phyloP scores from a whole-genome alignment of 2,888 invertebrate species.

The Rhyacophila evoluta region DNA sequence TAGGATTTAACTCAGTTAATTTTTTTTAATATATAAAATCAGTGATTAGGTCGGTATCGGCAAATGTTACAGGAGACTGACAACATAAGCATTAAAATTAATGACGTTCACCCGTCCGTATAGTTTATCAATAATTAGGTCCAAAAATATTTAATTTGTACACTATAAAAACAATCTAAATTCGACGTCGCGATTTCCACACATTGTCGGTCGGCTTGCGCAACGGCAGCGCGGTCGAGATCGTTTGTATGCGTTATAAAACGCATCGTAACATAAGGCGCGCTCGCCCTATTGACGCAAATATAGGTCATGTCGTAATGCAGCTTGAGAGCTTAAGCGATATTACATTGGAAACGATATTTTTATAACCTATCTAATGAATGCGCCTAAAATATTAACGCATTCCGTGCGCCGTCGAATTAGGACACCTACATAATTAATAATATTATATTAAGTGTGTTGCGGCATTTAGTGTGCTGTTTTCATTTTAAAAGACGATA shows the following conservation, averaged over 20 bases:
- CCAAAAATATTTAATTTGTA: too few species aligned
- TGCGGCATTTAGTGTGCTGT: too few species aligned
- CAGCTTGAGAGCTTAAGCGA: constrained; percentile 35
- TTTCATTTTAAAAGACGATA: too few species aligned
- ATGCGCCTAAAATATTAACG: neutral
- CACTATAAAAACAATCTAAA: neutral
- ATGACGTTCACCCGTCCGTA: too few species aligned
- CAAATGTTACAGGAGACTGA: too few species aligned
- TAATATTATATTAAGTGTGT: neutral
- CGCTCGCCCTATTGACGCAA: constrained; percentile 25
- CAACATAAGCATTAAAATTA: too few species aligned
- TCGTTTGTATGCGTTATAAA: constrained; percentile 34
- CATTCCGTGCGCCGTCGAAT: neutral
- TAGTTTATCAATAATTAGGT: too few species aligned
- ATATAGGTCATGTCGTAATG: constrained; percentile 48
- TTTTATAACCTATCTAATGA: neutral
- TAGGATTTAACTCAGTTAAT: too few species aligned
- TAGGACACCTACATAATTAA: neutral
- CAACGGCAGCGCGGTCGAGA: constrained; percentile 30
- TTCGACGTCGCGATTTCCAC: neutral
- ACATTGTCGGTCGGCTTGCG: constrained; percentile 15
- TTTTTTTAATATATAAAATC: too few species aligned
- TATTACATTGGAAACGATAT: constrained; percentile 30
- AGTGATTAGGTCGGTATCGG: too few species aligned
- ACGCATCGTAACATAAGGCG: constrained; percentile 20